These are phyloP conservation scores for Murina feae DNA, from an alignment of 2,113 vertebrate species.

Conservation along the genomic window DNA sequence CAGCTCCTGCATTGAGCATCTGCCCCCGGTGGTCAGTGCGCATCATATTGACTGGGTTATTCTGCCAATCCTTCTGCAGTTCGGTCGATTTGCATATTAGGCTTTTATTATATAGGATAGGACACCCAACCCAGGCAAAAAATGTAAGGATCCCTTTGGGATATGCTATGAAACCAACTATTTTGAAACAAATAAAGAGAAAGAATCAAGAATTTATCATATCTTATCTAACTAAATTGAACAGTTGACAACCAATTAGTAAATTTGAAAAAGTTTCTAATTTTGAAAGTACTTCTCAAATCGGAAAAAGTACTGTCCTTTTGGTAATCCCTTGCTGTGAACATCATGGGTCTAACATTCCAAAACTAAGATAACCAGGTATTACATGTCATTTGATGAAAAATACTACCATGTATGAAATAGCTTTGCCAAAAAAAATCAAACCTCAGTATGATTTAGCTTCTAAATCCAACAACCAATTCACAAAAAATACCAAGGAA, in stretches of 20 bases:
- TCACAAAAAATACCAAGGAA: not conserved
- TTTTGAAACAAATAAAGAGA: not conserved
- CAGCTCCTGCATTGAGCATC: too few relatives aligned
- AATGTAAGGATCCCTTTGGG: not conserved
- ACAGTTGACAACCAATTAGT: not conserved
- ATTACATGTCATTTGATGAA: not conserved
- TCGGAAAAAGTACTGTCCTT: not conserved
- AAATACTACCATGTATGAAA: not conserved
- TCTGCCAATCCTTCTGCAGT: too few relatives aligned
- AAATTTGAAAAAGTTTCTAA: not conserved
- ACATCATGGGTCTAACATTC: not conserved
- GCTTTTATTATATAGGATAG: too few relatives aligned
- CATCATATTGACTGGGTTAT: too few relatives aligned
- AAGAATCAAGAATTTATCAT: not conserved
- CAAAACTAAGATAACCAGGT: not conserved
- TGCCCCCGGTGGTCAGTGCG: too few relatives aligned
- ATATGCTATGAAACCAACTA: not conserved
- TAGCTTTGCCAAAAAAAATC: not conserved
- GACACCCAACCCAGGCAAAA: not conserved
- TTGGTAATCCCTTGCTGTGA: not conserved
- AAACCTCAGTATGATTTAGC: not conserved
- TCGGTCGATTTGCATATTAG: too few relatives aligned
- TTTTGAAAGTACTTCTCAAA: not conserved
- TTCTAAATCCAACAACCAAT: not conserved
- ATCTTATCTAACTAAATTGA: not conserved